Evolutionary conservation across 2,888 invertebrate species (phyloP).

Genomic region (Eucera pruinosa): DNA sequence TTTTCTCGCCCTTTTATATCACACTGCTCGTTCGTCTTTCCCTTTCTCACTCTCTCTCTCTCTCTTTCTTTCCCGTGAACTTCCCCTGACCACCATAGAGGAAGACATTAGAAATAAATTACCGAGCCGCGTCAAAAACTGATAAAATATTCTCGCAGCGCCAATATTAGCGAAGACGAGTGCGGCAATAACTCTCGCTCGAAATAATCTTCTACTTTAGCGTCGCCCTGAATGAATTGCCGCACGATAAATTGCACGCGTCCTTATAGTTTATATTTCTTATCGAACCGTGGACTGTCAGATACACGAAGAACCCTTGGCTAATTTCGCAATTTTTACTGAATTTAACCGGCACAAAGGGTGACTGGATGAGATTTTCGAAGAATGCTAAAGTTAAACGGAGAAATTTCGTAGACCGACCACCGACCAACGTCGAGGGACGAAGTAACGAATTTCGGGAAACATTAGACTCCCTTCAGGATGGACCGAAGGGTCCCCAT

Average conservation of each 20-base stretch:
- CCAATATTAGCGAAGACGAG: slow-evolving; percentile 44
- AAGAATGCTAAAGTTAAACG: slow-evolving; percentile 39
- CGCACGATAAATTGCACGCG: slow-evolving; percentile 15
- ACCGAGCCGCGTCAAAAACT: slow-evolving; percentile 51
- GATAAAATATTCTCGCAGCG: slow-evolving; percentile 62
- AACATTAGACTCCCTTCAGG: slow-evolving; percentile 52
- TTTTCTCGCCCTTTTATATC: slow-evolving; percentile 68
- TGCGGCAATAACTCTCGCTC: slow-evolving; percentile 37
- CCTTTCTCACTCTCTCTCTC: slow-evolving; percentile 13
- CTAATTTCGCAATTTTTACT: slow-evolving; percentile 29
- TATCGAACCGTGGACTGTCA: neutral
- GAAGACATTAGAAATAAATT: slow-evolving; percentile 66
- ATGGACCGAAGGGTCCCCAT: slow-evolving; percentile 19
- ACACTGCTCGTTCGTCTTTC: slow-evolving; percentile 37
- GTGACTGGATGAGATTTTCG: slow-evolving; percentile 33
- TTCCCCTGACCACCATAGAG: slow-evolving; percentile 28
- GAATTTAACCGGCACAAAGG: neutral
- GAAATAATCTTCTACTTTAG: slow-evolving; percentile 28
- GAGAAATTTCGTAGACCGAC: slow-evolving; percentile 31
- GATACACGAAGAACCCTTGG: neutral
- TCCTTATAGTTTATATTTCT: neutral
- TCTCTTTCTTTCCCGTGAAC: no score
- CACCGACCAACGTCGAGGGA: slow-evolving; percentile 21
- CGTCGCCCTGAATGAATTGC: slow-evolving; percentile 29
- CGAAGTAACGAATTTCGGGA: slow-evolving; percentile 58